These are phyloP conservation scores for Seriola dumerili DNA, from an alignment of 2,113 vertebrate genomes.

Conservation along the genomic window DNA sequence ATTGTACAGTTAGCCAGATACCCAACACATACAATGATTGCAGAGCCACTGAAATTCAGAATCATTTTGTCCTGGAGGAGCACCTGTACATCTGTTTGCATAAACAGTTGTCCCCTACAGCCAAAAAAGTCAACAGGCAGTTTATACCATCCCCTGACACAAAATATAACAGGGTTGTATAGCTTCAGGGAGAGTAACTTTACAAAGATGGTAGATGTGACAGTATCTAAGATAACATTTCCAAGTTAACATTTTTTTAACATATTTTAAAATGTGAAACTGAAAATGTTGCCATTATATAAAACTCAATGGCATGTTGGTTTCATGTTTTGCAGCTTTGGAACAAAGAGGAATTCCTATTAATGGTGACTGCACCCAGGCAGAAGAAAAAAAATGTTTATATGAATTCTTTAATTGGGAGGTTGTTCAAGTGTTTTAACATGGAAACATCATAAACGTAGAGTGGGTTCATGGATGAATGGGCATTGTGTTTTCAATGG, in stretches of 20 bases:
- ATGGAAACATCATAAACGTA: constrained; percentile 54
- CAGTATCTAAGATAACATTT: constrained; percentile 33
- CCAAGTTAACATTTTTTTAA: constrained; percentile 4
- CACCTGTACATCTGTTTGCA: constrained; percentile 38
- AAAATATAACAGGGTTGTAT: constrained; percentile 49
- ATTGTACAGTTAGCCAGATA: constrained; percentile 22
- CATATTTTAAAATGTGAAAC: constrained; percentile 19
- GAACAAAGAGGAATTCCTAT: not conserved
- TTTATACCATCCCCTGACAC: constrained; percentile 34
- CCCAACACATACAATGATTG: constrained; percentile 6
- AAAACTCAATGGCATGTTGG: not conserved
- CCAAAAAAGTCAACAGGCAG: constrained; percentile 56
- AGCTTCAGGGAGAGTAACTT: constrained; percentile 50
- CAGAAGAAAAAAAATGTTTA: not conserved
- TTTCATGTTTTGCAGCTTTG: constrained; percentile 26
- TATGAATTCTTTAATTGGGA: constrained; percentile 18
- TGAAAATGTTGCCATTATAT: not conserved
- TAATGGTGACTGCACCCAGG: not conserved
- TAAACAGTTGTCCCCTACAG: constrained; percentile 54
- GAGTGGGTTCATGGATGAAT: constrained; percentile 54
- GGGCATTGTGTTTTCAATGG: constrained; percentile 57
- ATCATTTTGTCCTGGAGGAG: constrained; percentile 33
- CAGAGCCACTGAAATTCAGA: constrained; percentile 7
- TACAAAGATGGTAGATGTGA: constrained; percentile 48
- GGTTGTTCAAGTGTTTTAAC: constrained; percentile 37